A percentile compares a stretch with the other conserved stretches of the same genome.
These are phyloP conservation scores for Leptatherina wallacei DNA, from an alignment of 2,797 vertebrate genomes.

Conservation along the genomic window DNA sequence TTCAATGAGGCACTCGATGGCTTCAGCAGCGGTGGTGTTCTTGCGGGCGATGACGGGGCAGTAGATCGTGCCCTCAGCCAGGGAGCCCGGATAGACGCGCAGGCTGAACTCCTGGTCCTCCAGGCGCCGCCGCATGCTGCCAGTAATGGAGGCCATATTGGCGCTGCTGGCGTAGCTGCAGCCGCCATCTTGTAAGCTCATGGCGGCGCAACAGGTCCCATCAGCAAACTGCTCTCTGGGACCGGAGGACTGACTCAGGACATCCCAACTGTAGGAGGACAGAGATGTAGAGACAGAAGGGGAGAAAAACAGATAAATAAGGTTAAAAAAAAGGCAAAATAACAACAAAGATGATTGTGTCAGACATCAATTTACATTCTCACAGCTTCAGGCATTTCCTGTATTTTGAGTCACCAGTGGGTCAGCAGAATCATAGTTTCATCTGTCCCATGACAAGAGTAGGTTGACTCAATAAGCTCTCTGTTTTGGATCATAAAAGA, in stretches of 20 bases:
- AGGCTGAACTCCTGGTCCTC: slow-evolving; percentile 94
- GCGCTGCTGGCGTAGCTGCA: slow-evolving; percentile 79
- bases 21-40: slow-evolving; percentile 93
- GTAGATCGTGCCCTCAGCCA: slow-evolving; percentile 95
- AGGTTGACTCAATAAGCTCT: slow-evolving; percentile 46
- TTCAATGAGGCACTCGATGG: slow-evolving; percentile 92
- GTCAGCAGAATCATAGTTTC: slow-evolving; percentile 53
- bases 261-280: slow-evolving; percentile 81
- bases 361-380: slow-evolving; percentile 15
- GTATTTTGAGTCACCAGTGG: slow-evolving; percentile 41
- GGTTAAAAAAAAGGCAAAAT: slow-evolving; percentile 7
- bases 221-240: slow-evolving; percentile 82
- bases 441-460: slow-evolving; percentile 54
- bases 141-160: slow-evolving; percentile 65
- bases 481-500: slow-evolving; percentile 47
- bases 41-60: slow-evolving; percentile 92
- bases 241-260: slow-evolving; percentile 81
- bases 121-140: slow-evolving; percentile 90
- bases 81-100: slow-evolving; percentile 92
- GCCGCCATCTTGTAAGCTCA: slow-evolving; percentile 95
- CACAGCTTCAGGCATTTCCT: slow-evolving; percentile 26
- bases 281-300: slow-evolving; percentile 15
- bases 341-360: slow-evolving; percentile 7
- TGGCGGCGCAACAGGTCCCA: slow-evolving; percentile 92
- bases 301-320: slow-evolving; percentile 1